These are phyloP conservation scores for Porites divaricata DNA, from an alignment of 92 coral and sea anemone species.

Conservation along the genomic window DNA sequence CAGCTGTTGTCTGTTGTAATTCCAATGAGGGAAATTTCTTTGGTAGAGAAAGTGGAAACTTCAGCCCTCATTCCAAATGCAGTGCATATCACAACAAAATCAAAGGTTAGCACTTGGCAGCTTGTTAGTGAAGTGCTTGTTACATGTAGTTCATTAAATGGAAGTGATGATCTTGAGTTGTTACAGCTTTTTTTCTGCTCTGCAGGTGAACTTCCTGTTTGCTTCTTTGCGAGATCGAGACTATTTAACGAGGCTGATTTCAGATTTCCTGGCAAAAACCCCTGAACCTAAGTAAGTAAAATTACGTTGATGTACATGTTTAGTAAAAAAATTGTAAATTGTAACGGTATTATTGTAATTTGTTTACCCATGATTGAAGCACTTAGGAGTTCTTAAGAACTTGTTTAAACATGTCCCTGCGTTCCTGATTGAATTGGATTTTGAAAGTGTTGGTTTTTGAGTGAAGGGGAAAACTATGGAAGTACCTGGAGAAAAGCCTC, in stretches of 20 bases:
- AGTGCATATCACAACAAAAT: conserved; percentile 88
- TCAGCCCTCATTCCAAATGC: conserved; percentile 90
- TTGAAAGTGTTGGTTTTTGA: too few relatives aligned
- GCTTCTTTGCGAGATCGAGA: conserved; percentile 95
- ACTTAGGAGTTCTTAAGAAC: too few relatives aligned
- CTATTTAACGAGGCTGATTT: conserved; percentile 82
- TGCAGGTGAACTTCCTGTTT: conserved; percentile 86
- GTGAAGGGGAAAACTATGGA: too few relatives aligned
- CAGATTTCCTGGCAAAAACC: conserved; percentile 95
- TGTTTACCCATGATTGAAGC: too few relatives aligned
- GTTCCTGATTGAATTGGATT: too few relatives aligned
- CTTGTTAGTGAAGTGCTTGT: too few relatives aligned
- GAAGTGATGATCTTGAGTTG: too few relatives aligned
- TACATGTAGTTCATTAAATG: too few relatives aligned
- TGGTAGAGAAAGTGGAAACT: conserved; percentile 96
- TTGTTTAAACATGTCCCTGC: too few relatives aligned
- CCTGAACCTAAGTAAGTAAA: conserved; percentile 89
- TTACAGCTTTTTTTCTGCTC: background rate
- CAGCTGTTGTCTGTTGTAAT: conserved; percentile 90
- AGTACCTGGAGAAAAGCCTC: too few relatives aligned
- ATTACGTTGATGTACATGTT: background rate
- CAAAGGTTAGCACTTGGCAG: conserved; percentile 63
- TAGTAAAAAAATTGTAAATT: too few relatives aligned
- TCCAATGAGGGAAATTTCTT: conserved; percentile 95
- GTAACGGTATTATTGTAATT: too few relatives aligned